Conservation (phyloP, 2,113 vertebrate genomes). For the Balaeniceps rex region DNA sequence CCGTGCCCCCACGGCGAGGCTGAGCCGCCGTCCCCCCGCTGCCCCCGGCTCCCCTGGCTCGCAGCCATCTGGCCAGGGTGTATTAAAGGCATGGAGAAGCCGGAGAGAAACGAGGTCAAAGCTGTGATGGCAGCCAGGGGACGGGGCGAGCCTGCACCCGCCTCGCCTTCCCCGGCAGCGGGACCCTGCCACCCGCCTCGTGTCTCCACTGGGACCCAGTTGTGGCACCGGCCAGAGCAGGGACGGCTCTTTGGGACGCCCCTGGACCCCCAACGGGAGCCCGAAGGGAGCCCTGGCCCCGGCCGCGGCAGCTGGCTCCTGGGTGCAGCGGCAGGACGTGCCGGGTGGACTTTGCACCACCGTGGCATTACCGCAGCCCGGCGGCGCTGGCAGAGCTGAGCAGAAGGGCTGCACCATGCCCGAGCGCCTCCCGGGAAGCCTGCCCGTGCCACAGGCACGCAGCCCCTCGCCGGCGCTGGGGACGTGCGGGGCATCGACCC, state of each 20-base stretch:
- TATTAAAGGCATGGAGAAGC: background rate
- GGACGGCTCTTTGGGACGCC: background rate
- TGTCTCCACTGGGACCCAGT: rapidly evolving
- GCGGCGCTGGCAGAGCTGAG: background rate
- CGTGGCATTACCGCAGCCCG: rapidly evolving
- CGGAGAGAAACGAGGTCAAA: background rate
- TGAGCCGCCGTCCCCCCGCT: background rate
- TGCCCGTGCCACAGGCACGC: rapidly evolving
- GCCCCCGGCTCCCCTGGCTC: background rate
- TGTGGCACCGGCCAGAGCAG: background rate
- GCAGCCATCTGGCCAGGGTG: background rate
- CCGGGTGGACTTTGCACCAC: rapidly evolving
- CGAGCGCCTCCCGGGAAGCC: background rate
- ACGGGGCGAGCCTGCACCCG: rapidly evolving
- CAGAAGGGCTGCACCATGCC: background rate
- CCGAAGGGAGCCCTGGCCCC: rapidly evolving
- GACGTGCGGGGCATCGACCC: rapidly evolving
- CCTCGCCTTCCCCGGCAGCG: rapidly evolving
- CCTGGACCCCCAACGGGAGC: rapidly evolving
- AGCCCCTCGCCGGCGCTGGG: rapidly evolving
- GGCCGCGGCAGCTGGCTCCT: rapidly evolving
- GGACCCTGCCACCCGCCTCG: background rate
- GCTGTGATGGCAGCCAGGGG: background rate
- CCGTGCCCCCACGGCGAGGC: rapidly evolving
- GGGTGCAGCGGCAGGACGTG: rapidly evolving